phyloP scores from a whole-genome alignment of 2,888 invertebrate species.

The Erannis defoliaria region DNA sequence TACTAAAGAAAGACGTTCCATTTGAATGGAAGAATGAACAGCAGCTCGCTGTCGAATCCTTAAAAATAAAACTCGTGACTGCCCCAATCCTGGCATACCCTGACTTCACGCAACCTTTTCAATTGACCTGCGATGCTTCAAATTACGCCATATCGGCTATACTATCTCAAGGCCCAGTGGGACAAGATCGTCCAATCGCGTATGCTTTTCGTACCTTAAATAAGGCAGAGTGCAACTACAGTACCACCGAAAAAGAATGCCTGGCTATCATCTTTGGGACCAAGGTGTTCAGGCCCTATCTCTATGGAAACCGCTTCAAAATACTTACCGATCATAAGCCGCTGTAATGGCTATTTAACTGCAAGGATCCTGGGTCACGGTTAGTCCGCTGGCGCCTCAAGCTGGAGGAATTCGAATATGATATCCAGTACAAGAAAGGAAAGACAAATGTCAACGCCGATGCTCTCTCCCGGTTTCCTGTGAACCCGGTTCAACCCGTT shows the following conservation, averaged over 20 bases:
- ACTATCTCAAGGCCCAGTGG: background rate
- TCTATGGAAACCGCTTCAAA: constrained; percentile 31
- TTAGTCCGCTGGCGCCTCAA: background rate
- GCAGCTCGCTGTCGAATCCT: background rate
- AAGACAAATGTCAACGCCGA: background rate
- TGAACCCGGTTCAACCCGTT: too few relatives aligned
- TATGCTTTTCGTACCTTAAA: constrained; percentile 36
- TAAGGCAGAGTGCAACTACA: constrained; percentile 34
- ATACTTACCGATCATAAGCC: constrained; percentile 35
- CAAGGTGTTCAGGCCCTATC: constrained; percentile 32
- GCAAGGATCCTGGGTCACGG: constrained; percentile 28
- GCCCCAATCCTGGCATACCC: background rate
- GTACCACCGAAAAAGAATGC: constrained; percentile 31
- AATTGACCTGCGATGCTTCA: background rate
- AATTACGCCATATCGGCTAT: background rate
- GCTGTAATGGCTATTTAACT: constrained; percentile 33
- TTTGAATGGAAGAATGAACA: background rate
- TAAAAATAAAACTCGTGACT: background rate
- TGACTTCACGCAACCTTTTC: background rate
- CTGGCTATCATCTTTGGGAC: constrained; percentile 31
- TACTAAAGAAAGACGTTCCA: background rate
- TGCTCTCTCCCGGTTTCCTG: background rate
- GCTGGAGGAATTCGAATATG: background rate
- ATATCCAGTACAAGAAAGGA: background rate
- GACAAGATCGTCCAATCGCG: constrained; percentile 31